phyloP scores from a whole-genome alignment of 2,113 vertebrate species.

The Daubentonia madagascariensis region DNA sequence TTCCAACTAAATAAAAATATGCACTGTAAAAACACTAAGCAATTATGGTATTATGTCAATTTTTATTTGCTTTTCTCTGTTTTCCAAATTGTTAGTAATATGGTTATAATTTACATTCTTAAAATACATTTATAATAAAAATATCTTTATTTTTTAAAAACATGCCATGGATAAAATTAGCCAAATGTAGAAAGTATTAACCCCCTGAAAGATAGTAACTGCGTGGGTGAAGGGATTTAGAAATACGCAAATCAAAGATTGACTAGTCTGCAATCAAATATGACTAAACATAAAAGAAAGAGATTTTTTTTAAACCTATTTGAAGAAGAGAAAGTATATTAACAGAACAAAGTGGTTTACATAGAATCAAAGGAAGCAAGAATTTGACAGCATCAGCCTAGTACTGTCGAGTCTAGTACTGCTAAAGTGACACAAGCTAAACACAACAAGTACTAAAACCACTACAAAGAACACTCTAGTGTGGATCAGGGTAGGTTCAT shows the following conservation, averaged over 20 bases:
- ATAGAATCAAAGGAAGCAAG: background rate
- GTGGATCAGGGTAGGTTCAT: background rate
- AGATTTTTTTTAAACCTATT: background rate
- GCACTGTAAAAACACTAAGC: background rate
- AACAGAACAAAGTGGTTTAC: background rate
- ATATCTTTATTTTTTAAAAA: background rate
- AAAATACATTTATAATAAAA: background rate
- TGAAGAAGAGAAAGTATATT: background rate
- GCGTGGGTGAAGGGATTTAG: background rate
- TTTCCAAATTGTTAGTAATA: background rate
- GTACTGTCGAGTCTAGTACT: background rate
- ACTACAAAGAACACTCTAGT: background rate
- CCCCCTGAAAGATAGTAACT: background rate
- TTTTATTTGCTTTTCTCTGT: background rate
- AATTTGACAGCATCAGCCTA: background rate
- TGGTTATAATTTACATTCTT: background rate
- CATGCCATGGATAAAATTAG: background rate
- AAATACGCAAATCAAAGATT: background rate
- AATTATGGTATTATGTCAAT: background rate
- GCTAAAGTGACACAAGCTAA: background rate
- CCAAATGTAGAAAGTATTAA: background rate
- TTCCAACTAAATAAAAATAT: slow-evolving; percentile 21
- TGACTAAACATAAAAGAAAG: background rate
- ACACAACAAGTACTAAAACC: background rate
- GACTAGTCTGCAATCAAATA: background rate